Conservation (phyloP, 1,140 invertebrate genomes). For the Cheumatopsyche charites region DNA sequence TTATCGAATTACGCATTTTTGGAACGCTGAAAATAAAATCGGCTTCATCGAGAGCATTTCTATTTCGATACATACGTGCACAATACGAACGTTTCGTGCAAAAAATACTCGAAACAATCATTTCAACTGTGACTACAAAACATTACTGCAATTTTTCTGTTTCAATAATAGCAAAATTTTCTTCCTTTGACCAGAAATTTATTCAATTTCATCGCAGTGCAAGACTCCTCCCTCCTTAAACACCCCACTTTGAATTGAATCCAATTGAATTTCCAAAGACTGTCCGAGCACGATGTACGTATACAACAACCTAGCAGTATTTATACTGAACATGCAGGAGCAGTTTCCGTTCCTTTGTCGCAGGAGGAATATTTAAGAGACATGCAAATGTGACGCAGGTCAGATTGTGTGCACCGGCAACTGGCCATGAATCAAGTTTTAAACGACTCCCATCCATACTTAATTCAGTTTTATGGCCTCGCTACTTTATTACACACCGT, state of each 20-base stretch:
- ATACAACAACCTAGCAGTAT: not conserved
- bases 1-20: conserved; percentile 23
- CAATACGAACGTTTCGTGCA: no score
- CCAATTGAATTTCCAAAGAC: no score
- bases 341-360: conserved; percentile 9
- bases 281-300: not conserved
- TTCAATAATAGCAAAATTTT: no score
- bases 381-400: conserved; percentile 25
- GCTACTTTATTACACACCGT: conserved; percentile 32
- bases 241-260: no score
- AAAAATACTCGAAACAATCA: no score
- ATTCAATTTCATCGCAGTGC: no score
- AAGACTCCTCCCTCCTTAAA: no score
- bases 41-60: not conserved
- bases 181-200: no score
- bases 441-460: conserved; percentile 29
- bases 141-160: no score
- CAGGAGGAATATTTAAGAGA: conserved; percentile 17
- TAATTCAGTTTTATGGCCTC: conserved; percentile 35
- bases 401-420: conserved; percentile 33
- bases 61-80: no score
- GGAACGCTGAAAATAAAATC: not conserved
- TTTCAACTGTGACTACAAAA: no score
- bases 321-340: not conserved
- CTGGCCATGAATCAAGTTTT: conserved; percentile 34